Conservation (phyloP, 2,113 vertebrate genomes). For the Ranitomeya variabilis region DNA sequence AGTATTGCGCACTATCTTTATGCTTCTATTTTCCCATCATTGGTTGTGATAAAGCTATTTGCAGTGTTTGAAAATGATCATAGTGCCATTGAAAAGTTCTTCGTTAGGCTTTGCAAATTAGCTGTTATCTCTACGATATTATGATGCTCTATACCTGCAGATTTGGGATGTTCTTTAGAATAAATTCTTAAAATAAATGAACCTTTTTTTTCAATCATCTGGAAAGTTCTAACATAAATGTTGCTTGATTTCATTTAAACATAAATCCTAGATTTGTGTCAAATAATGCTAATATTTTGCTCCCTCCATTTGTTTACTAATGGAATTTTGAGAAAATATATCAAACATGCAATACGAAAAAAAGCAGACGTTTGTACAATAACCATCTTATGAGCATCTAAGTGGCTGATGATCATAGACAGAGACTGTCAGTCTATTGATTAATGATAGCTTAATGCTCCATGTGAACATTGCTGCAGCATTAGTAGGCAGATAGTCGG, state of each 20-base stretch:
- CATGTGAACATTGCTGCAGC: background rate
- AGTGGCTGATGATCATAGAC: background rate
- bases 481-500: background rate
- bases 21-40: constrained; percentile 45
- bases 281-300: background rate
- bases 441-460: background rate
- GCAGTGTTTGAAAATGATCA: constrained; percentile 39
- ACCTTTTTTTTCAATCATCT: background rate
- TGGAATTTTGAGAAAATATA: background rate
- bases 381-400: background rate
- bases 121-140: constrained; percentile 25
- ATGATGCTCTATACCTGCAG: constrained; percentile 21
- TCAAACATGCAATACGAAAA: background rate
- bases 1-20: constrained; percentile 41
- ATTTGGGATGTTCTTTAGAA: background rate
- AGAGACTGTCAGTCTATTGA: background rate
- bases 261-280: background rate
- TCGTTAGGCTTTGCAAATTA: constrained; percentile 18
- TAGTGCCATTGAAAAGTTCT: constrained; percentile 30
- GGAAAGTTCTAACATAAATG: background rate
- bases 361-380: background rate
- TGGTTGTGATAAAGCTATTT: constrained; percentile 46
- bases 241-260: background rate
- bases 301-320: constrained; percentile 22
- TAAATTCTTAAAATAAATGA: background rate